Evolutionary conservation across 1,140 invertebrate species (phyloP).

Genomic region (Ceratitis capitata): DNA sequence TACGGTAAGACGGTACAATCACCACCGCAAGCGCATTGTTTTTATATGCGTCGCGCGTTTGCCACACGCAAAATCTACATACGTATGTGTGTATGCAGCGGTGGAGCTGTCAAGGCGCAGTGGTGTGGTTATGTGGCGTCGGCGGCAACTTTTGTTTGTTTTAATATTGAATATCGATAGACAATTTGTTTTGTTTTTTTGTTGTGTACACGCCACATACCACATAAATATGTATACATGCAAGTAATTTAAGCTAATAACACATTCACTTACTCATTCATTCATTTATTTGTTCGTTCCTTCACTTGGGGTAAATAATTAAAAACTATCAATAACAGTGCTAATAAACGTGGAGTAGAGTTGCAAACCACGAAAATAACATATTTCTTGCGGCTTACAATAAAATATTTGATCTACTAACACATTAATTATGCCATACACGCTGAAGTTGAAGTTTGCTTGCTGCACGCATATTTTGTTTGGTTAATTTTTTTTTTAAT

Average conservation of each 20-base stretch:
- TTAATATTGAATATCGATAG: too few relatives aligned
- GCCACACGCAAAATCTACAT: conserved; percentile 1
- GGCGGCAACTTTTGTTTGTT: not conserved
- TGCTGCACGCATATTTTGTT: not conserved
- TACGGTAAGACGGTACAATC: too few relatives aligned
- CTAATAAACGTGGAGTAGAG: not conserved
- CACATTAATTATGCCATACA: conserved; percentile 12
- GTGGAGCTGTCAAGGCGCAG: not conserved
- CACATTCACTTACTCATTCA: too few relatives aligned
- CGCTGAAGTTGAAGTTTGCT: not conserved
- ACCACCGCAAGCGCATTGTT: not conserved
- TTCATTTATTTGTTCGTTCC: too few relatives aligned
- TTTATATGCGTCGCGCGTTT: conserved; percentile 13
- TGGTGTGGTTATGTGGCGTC: not conserved
- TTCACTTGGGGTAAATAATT: not conserved
- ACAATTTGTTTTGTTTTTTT: too few relatives aligned
- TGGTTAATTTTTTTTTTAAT: too few relatives aligned
- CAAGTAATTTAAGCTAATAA: not conserved
- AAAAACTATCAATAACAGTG: conserved; percentile 4
- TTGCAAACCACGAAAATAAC: not conserved
- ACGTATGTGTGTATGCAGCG: not conserved
- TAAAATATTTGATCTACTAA: conserved; percentile 21
- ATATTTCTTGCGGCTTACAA: not conserved
- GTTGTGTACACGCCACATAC: not conserved
- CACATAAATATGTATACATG: too few relatives aligned